phyloP scores from a whole-genome alignment of 2,797 vertebrate genomes.

The Babyrousa celebensis region DNA sequence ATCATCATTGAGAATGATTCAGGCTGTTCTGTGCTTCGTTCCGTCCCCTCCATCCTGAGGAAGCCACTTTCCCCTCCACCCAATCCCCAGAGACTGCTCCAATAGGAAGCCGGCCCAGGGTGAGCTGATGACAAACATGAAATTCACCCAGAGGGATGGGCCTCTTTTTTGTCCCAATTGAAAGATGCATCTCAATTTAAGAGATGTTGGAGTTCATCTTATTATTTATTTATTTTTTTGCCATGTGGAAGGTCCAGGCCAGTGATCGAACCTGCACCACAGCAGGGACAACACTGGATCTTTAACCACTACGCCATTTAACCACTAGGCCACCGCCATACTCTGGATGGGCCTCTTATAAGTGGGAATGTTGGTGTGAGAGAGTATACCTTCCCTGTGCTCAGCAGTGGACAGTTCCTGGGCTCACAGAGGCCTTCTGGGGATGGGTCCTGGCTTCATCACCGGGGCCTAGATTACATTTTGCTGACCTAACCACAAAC shows the following conservation, averaged over 20 bases:
- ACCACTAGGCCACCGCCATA: too few species aligned
- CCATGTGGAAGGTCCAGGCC: too few species aligned
- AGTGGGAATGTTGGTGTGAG: not conserved
- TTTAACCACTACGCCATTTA: too few species aligned
- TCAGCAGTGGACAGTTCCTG: not conserved
- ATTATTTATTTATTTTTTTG: too few species aligned
- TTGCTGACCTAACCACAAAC: not conserved
- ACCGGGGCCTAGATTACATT: not conserved
- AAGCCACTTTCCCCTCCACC: conserved; percentile 60
- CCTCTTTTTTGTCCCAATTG: too few species aligned
- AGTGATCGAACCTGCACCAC: too few species aligned
- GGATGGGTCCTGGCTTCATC: not conserved
- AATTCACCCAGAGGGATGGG: not conserved
- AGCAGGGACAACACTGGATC: too few species aligned
- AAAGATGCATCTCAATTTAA: too few species aligned
- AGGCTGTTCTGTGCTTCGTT: not conserved
- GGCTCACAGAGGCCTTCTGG: not conserved
- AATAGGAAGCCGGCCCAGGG: not conserved
- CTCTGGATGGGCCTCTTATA: not conserved
- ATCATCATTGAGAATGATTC: conserved; percentile 3
- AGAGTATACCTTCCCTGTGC: not conserved
- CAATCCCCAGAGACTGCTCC: conserved; percentile 72
- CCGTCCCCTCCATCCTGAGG: not conserved
- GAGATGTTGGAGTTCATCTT: too few species aligned
- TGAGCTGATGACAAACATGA: not conserved